Base-by-base conservation (phyloP, 2,113 vertebrate species). In the Apodemus speciosus region DNA sequence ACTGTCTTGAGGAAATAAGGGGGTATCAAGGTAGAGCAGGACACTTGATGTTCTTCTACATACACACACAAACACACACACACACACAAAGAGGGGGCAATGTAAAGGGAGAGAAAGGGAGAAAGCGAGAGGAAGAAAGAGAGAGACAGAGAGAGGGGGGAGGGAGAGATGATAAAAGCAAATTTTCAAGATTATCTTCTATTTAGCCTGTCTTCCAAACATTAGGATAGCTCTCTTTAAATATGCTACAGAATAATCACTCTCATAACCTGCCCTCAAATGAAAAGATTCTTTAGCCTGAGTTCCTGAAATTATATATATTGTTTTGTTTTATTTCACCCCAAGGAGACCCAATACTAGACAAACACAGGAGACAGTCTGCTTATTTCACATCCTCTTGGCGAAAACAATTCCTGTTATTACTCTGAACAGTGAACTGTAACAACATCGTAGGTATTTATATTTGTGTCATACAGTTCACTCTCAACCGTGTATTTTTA, bases 281-380 rank as follows among this genome's bases (percentile, higher is more conserved):
- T 66, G 40, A 89, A 80, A 92, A 90, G n/a, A 7, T 79, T 71
- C 43, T 76, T 88, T 60, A 86, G 43, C 85, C 40, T 38, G 8
- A 77, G 80, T 87, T 85, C 58, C 38, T 79, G n/a, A 93, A 81
- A 89, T 81, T 23, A 85, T 68, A 9, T 79, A 56, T 69, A 62
- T 86, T 25, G 79, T 86, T 25, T 90, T 27, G 6, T 73, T 94
- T 72, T 87, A 79, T 86, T 92, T 96, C n/a, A 76, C 75, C 43
- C 27, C 27, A 10, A 93, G 68, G n/a, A 95, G 66, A 66, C 14
- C 77, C 3, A 68, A 18, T 83, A 73, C 46, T 85, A 86, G 79
- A 68, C 58, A 91, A 91, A 79, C 20, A 23, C 32, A 91, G 72
- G 49, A 66, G 91, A 66, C 11, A 62, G 40, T 27, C n/a, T 23